These are phyloP conservation scores for Paedocypris sp. DNA, from an alignment of 2,113 vertebrate species.

Conservation along the genomic window DNA sequence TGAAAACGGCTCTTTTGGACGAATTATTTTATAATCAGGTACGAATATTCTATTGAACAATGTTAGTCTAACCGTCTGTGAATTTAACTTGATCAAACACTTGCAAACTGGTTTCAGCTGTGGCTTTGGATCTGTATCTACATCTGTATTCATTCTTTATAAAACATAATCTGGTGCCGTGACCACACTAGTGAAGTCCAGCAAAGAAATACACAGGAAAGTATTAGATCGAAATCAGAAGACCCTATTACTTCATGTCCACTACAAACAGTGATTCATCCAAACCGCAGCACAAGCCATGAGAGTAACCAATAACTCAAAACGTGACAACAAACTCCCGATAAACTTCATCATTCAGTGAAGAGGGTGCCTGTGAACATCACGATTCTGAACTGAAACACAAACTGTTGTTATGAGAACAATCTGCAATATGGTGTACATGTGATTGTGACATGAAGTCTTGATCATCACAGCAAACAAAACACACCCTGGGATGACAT, in stretches of 20 bases:
- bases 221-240: conserved; percentile 13
- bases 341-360: conserved; percentile 3
- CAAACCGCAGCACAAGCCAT: background rate
- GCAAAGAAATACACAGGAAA: background rate
- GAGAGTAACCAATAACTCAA: conserved; percentile 12
- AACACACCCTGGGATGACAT: background rate
- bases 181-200: conserved; percentile 6
- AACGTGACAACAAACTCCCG: background rate
- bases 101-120: background rate
- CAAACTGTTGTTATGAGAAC: too few relatives aligned
- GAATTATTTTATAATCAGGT: too few relatives aligned
- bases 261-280: conserved; percentile 13
- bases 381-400: too few relatives aligned
- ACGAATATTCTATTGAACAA: too few relatives aligned
- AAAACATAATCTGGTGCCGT: background rate
- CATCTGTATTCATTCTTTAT: background rate
- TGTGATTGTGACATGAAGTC: too few relatives aligned
- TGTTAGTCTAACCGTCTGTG: too few relatives aligned
- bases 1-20: too few relatives aligned
- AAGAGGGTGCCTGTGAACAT: too few relatives aligned
- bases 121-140: background rate
- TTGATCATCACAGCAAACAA: background rate
- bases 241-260: conserved; percentile 2
- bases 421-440: too few relatives aligned
- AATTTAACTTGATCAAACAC: too few relatives aligned